A percentile compares a stretch with the other conserved stretches of the same genome.
These are phyloP conservation scores for Chiridota heheva DNA, from an alignment of 35 echinoderm and acorn worm genomes.

Conservation along the genomic window DNA sequence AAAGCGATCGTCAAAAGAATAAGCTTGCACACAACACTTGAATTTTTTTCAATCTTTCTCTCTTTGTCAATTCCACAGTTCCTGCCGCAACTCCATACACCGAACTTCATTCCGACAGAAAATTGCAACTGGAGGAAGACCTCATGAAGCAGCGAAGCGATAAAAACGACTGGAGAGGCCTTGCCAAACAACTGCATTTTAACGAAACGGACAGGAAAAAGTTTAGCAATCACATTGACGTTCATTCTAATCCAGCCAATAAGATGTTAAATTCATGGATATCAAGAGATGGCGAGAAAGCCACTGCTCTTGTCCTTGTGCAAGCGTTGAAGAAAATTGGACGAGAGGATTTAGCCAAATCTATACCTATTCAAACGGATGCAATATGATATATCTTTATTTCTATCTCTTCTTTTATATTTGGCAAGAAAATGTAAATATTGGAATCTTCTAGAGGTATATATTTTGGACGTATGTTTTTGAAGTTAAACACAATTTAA, in stretches of 20 bases:
- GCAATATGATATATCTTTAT: no score
- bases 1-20: background rate
- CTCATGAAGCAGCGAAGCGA: conserved; percentile 10
- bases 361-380: no score
- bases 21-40: background rate
- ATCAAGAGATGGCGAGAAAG: conserved; percentile 23
- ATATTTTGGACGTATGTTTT: no score
- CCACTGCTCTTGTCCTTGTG: background rate
- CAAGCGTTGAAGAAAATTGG: conserved; percentile 17
- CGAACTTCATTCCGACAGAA: conserved; percentile 36
- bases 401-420: no score
- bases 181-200: conserved; percentile 6
- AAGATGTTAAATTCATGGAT: conserved; percentile 21
- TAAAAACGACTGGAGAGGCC: conserved; percentile 4
- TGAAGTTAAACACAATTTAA: no score
- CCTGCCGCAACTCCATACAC: conserved; percentile 7
- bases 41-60: background rate
- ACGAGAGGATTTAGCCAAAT: conserved; percentile 13
- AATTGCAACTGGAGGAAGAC: conserved; percentile 29
- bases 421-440: no score
- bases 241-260: conserved; percentile 10
- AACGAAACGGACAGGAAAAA: background rate
- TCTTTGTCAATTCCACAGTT: background rate
- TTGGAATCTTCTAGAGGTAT: no score
- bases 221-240: background rate